phyloP scores from a whole-genome alignment of 1,140 invertebrate genomes.

The Lepidurus couesii region DNA sequence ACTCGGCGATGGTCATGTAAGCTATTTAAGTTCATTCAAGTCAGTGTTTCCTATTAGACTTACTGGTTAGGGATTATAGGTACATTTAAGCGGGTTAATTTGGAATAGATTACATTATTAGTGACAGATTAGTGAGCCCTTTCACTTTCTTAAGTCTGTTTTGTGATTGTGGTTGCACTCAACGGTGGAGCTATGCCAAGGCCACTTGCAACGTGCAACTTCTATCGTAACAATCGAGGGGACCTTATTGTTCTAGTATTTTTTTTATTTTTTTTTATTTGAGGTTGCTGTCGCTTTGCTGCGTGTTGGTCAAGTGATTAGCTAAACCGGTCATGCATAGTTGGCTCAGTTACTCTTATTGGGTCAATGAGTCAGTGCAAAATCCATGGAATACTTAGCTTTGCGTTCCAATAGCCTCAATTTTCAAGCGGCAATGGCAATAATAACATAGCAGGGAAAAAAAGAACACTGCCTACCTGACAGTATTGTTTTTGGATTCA shows the following conservation, averaged over 20 bases:
- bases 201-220: conserved; percentile 21
- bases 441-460: too few relatives aligned
- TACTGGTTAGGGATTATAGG: not conserved
- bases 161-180: conserved; percentile 2
- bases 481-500: too few relatives aligned
- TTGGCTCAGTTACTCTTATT: not conserved
- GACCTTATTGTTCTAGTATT: conserved; percentile 15
- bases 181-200: conserved; percentile 4
- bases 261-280: not conserved
- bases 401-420: not conserved
- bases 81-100: not conserved
- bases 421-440: too few relatives aligned
- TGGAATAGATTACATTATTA: not conserved
- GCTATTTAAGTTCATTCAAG: conserved; percentile 46
- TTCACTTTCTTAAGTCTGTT: not conserved
- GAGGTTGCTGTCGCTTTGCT: not conserved
- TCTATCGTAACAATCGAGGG: not conserved
- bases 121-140: not conserved
- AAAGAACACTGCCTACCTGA: too few relatives aligned
- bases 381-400: not conserved
- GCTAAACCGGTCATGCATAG: not conserved
- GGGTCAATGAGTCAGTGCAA: conserved; percentile 2
- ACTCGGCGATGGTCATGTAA: conserved; percentile 92
- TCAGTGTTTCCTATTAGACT: not conserved
- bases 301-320: not conserved